phyloP scores from a whole-genome alignment of 1,140 invertebrate species.

The Myzus persicae region DNA sequence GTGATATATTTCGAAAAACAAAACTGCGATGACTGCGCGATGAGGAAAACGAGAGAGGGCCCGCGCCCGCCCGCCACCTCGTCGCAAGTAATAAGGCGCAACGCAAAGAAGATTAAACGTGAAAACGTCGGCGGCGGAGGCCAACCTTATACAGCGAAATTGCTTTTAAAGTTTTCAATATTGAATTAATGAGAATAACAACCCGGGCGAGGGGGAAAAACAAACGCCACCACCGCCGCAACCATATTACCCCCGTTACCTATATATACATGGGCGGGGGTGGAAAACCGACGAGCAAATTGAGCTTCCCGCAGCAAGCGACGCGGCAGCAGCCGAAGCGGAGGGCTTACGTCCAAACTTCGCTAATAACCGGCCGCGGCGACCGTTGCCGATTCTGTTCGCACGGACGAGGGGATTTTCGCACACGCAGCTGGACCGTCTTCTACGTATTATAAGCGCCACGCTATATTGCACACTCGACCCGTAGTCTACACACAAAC shows the following conservation, averaged over 20 bases:
- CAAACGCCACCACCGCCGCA: background rate
- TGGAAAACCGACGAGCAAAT: slow-evolving; percentile 19
- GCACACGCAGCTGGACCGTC: slow-evolving; percentile 14
- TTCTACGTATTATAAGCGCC: background rate
- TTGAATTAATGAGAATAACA: slow-evolving; percentile 37
- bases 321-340: background rate
- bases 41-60: background rate
- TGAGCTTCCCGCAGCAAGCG: background rate
- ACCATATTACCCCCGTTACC: background rate
- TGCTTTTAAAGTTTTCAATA: slow-evolving; percentile 42
- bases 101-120: slow-evolving; percentile 34
- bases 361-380: background rate
- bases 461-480: background rate
- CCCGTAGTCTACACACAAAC: background rate
- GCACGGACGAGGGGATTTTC: background rate
- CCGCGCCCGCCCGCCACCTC: background rate
- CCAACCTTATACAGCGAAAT: slow-evolving; percentile 6
- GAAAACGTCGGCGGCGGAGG: background rate
- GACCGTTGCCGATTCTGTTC: background rate
- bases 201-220: background rate
- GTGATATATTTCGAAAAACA: slow-evolving; percentile 47
- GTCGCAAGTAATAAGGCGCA: slow-evolving; percentile 22
- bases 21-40: background rate
- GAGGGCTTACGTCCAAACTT: slow-evolving; percentile 7
- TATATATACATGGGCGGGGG: background rate